Percentiles rank a stretch among this genome's conserved stretches.
Conservation (phyloP, 2,797 vertebrate species). For the Pseudotriccus pelzelni region DNA sequence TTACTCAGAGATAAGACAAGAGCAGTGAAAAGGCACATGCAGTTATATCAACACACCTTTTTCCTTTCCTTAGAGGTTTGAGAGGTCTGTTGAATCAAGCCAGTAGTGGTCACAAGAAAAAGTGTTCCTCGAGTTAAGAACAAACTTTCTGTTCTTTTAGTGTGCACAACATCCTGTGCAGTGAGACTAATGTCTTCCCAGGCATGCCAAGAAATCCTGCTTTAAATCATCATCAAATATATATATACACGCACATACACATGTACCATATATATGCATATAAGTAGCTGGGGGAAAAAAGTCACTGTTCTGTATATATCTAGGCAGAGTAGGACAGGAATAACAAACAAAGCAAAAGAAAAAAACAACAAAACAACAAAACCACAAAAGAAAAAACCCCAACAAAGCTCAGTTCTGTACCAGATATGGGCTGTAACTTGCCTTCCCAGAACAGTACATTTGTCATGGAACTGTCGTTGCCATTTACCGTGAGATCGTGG, state of each 20-base stretch:
- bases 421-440: background rate
- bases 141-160: background rate
- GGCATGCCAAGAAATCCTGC: background rate
- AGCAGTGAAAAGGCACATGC: background rate
- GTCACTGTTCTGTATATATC: background rate
- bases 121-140: background rate
- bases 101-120: background rate
- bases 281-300: background rate
- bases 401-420: background rate
- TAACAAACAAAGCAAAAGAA: background rate
- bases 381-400: background rate
- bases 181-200: background rate
- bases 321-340: background rate
- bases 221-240: background rate
- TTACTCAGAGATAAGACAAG: background rate
- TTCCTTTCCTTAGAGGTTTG: background rate
- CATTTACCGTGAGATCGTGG: background rate
- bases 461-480: background rate
- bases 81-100: background rate
- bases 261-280: background rate
- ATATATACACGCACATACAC: background rate
- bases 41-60: background rate
- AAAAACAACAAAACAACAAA: background rate
- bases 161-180: background rate
- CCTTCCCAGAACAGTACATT: background rate